A percentile compares a stretch with the other conserved stretches of the same genome.
Evolutionary conservation across 2,797 vertebrate genomes (phyloP).

Genomic region (Allochrocebus solatus): DNA sequence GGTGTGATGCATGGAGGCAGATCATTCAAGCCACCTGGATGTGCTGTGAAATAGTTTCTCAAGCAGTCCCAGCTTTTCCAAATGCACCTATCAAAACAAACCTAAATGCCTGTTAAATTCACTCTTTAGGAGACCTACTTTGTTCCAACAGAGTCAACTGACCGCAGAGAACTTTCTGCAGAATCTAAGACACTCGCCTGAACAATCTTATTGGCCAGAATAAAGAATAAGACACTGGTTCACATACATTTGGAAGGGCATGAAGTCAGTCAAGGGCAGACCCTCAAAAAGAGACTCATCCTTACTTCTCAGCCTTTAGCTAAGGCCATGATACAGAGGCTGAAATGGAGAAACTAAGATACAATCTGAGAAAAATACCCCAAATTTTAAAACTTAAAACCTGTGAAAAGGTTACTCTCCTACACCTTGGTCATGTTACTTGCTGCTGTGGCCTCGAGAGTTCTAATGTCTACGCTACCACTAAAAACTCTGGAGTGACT

Average conservation of each 20-base stretch:
- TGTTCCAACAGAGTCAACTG: background rate
- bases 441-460: background rate
- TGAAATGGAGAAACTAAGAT: background rate
- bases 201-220: background rate
- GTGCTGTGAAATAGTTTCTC: constrained; percentile 49
- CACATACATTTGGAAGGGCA: background rate
- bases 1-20: background rate
- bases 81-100: constrained; percentile 69
- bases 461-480: background rate
- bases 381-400: background rate
- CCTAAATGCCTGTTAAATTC: background rate
- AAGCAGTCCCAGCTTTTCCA: constrained; percentile 46
- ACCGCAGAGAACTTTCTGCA: background rate
- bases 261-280: background rate
- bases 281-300: background rate
- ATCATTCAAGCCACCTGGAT: constrained; percentile 50
- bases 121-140: background rate
- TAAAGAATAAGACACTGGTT: background rate
- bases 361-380: background rate
- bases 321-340: background rate
- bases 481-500: background rate
- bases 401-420: background rate
- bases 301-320: background rate
- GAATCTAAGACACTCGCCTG: background rate
- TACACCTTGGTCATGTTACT: background rate